A percentile compares a stretch with the other conserved stretches of the same genome.
phyloP scores from a whole-genome alignment of 2,113 vertebrate species.

The Cisticola juncidis region DNA sequence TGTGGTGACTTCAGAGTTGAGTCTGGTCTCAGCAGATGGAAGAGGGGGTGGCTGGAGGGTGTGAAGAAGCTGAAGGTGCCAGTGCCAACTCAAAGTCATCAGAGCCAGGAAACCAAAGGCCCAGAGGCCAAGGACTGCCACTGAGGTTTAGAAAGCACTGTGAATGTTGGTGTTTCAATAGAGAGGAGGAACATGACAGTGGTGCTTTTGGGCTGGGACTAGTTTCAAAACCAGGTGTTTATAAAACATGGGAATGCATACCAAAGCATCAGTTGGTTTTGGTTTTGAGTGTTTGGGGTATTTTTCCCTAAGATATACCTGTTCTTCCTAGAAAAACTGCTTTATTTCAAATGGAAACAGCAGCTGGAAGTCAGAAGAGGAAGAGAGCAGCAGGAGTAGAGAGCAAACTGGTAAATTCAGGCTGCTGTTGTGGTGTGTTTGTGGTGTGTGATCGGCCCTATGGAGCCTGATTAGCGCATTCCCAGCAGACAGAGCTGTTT shows the following conservation, averaged over 20 bases:
- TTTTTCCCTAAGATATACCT: not conserved
- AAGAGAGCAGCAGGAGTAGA: not conserved
- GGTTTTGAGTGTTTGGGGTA: not conserved
- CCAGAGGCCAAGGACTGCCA: not conserved
- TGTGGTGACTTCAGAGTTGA: not conserved
- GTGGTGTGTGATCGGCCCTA: not conserved
- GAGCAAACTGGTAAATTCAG: not conserved
- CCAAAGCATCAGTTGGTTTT: not conserved
- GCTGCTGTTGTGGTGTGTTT: not conserved
- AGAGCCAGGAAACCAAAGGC: not conserved
- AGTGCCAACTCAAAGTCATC: not conserved
- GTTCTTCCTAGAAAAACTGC: not conserved
- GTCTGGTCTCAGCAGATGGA: not conserved
- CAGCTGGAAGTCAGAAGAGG: not conserved
- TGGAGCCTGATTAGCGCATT: constrained; percentile 8
- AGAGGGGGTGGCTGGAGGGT: not conserved
- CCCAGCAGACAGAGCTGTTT: not conserved
- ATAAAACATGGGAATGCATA: not conserved
- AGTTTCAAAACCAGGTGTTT: not conserved
- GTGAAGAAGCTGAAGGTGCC: not conserved
- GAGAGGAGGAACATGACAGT: not conserved
- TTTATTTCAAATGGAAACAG: not conserved
- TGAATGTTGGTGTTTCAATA: not conserved
- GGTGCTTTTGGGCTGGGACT: not conserved
- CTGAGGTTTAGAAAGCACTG: not conserved